phyloP scores from a whole-genome alignment of 37 sponge, comb jelly and placozoan genomes.

The Crambe crambe region DNA sequence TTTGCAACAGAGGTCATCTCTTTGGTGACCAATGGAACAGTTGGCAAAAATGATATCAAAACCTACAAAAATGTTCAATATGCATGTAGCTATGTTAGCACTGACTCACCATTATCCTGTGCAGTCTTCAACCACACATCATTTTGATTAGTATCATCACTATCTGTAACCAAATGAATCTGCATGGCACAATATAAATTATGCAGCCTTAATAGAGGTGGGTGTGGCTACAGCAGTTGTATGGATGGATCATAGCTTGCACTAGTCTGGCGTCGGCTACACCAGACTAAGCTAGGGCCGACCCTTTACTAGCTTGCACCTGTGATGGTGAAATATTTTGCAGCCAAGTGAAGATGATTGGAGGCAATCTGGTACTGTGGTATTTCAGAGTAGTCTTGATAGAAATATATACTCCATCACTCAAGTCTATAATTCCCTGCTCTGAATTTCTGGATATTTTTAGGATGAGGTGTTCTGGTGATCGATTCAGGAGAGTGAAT shows the following conservation, averaged over 20 bases:
- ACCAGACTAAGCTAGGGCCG: too few species aligned
- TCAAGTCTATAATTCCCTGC: too few species aligned
- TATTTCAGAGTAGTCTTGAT: neutral
- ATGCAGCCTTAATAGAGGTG: neutral
- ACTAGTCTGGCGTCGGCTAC: too few species aligned
- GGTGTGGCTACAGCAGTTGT: too few species aligned
- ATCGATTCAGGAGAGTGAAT: too few species aligned
- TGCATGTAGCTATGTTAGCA: too few species aligned
- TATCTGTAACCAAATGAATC: constrained; percentile 42
- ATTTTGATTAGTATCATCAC: neutral
- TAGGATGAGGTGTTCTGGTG: too few species aligned
- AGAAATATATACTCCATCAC: too few species aligned
- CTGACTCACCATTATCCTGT: neutral
- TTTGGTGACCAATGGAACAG: constrained; percentile 14
- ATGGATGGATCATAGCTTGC: too few species aligned
- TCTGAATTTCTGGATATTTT: too few species aligned
- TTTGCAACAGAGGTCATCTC: constrained; percentile 42
- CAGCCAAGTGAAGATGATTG: constrained; percentile 50
- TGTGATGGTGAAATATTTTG: constrained; percentile 45
- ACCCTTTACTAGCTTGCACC: neutral
- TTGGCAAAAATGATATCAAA: neutral
- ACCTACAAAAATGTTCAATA: constrained; percentile 9
- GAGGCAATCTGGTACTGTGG: neutral
- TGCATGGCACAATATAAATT: neutral
- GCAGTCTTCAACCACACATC: neutral